Evolutionary conservation across 2,113 vertebrate species (phyloP), one percentile per base, ranked within the genome.

Genomic region (Hypomesus transpacificus): DNA sequence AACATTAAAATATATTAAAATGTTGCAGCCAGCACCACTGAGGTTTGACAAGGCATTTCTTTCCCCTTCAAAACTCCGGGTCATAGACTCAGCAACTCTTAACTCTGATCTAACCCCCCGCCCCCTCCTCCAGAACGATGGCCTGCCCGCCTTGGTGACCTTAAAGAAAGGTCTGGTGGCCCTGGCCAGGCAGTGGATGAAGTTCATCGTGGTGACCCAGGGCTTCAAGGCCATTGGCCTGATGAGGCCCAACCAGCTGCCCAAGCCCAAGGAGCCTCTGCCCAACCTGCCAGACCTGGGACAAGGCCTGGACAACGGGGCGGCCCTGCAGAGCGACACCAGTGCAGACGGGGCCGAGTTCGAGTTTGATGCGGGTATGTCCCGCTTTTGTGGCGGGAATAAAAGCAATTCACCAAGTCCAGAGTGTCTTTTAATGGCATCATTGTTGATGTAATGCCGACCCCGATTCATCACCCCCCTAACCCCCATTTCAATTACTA

Each of bases 101-200:
- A 8, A 80, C 69, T 21, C 53, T 24, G 3, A 2, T 21, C 3
- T 31, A 20, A 16, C 63, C 4, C 52, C 39, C 21, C 51, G 14
- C 39, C 16, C 8, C 39, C 1, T 59, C 7, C 39, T 1, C 61
- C 73, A 99, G 97, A 97, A 95, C 51, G 96, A 98, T 74, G 97
- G 96, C 0, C 95, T 98, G 74, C 97, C 97, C 65, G 96, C 97
- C 1, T 86, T 99, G 69, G 97, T 99, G 26, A 99, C 97, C 17
- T 90, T 99, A 60, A 99, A 98, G 84, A 99, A 99, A 81, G 97
- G 97, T 28, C 91, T 99, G 14, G 95, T 99, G 68, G 97, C 97
- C 51, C 82, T 99, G 85, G 96, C 97, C 21, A 91, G 97, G 65
- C 97, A 99, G 9, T 99, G 97, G 97, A 98, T 99, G 97, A 99